A percentile compares a stretch with the other conserved stretches of the same genome.
Evolutionary conservation across 2,797 vertebrate genomes (phyloP).

Genomic region (Poeciliopsis paucimaculata): DNA sequence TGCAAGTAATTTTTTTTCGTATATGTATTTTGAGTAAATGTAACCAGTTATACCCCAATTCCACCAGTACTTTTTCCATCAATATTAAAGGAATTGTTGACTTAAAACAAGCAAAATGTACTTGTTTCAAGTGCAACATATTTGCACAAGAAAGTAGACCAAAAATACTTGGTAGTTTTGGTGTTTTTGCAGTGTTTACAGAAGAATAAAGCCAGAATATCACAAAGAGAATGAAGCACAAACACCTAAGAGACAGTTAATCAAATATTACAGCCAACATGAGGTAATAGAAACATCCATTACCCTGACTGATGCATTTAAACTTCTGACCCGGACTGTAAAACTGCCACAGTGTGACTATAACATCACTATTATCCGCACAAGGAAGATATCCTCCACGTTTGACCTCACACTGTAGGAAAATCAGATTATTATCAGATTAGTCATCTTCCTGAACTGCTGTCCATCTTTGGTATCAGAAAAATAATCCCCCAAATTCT

Average conservation of each 20-base stretch:
- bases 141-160: too few species aligned
- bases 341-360: neutral
- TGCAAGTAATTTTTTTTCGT: too few species aligned
- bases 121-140: too few species aligned
- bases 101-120: too few species aligned
- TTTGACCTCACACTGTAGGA: neutral
- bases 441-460: neutral
- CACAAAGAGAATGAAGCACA: neutral
- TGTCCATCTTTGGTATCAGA: neutral
- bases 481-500: conserved; percentile 1
- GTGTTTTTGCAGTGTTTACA: neutral
- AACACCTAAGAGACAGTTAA: neutral
- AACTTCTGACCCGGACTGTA: neutral
- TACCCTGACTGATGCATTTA: neutral
- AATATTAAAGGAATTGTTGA: too few species aligned
- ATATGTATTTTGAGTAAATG: too few species aligned
- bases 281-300: neutral
- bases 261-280: neutral
- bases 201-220: neutral
- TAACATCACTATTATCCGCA: neutral
- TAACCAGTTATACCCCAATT: too few species aligned
- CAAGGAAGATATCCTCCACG: neutral
- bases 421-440: neutral
- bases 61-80: too few species aligned
- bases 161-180: too few species aligned